Base-by-base conservation (phyloP, 2,888 invertebrate genomes). In the Augochlorella aurata region DNA sequence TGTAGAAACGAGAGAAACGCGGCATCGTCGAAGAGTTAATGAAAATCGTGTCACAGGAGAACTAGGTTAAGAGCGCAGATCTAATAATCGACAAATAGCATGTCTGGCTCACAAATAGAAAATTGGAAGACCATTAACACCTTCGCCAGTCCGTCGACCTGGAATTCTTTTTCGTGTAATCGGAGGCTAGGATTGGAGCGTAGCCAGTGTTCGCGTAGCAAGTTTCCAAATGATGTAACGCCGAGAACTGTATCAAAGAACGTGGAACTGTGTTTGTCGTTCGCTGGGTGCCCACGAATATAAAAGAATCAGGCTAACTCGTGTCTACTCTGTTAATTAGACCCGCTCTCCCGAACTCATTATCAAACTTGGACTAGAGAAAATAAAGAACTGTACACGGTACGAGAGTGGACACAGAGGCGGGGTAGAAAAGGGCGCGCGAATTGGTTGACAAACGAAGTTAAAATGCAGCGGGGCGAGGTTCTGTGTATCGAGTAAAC, bases 141-240 rank as follows among this genome's bases (percentile, higher is more conserved):
- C 29, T 63, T 38, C 29, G 38, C 44, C 63, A 10, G 63, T 63
- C n/a, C 38, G 38, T 38, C 63, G 38, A 38, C 63, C 38, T 38
- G 38, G 38, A 63, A 63, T 63, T 63, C n/a, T 38, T 38, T 38
- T 63, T 63, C 44, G 63, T 18, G 38, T 63, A 63, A 44, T 63
- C 44, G 63, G 44, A 9, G n/a, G 10, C 63, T 44, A 44, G 18
- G 18, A 10, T n/a, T 63, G 63, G 63, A 63, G 8, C 38, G 2
- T 18, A n/a, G 63, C 63, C 63, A 63, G 61, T 24, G 38, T 63
- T 63, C 63, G 29, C n/a, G 38, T 38, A 63, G 38, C 63, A 63
- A 63, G 18, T 63, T 63, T 16, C 38, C 63, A 44, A 63, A 38
- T 38, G 63, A 63, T 63, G 38, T 38, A 63, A 63, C 38, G 38